These are phyloP conservation scores for Pachyuromys duprasi DNA, from an alignment of 2,797 vertebrate genomes.

Conservation along the genomic window DNA sequence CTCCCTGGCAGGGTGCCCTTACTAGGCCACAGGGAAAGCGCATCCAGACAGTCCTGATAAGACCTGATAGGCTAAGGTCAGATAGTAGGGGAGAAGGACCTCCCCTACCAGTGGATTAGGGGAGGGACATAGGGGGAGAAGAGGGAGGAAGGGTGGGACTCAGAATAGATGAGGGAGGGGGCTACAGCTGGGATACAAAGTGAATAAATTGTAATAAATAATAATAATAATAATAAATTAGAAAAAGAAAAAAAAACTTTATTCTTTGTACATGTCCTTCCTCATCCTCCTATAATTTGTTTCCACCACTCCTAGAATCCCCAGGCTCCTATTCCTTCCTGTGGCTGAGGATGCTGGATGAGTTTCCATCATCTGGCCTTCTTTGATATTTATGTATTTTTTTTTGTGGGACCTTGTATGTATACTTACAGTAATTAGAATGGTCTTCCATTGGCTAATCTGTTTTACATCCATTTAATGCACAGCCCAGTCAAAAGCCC, in stretches of 20 bases:
- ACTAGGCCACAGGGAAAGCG: too few relatives aligned
- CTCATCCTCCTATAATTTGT: background rate
- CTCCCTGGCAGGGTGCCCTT: too few relatives aligned
- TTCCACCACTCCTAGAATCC: background rate
- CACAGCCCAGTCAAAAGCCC: background rate
- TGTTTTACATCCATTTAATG: slow-evolving; percentile 45
- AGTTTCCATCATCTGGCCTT: slow-evolving; percentile 21
- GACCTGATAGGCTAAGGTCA: too few relatives aligned
- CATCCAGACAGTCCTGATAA: too few relatives aligned
- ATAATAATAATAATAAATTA: too few relatives aligned
- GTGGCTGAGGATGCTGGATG: background rate
- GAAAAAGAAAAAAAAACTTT: background rate
- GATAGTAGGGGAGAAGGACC: too few relatives aligned
- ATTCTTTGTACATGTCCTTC: background rate
- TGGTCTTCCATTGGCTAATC: slow-evolving; percentile 22
- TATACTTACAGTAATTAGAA: slow-evolving; percentile 38
- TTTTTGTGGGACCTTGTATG: background rate
- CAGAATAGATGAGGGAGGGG: too few relatives aligned
- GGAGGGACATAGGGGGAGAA: too few relatives aligned
- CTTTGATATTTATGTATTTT: background rate
- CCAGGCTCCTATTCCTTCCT: background rate
- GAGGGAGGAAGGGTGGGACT: too few relatives aligned
- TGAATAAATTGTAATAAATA: too few relatives aligned
- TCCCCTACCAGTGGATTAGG: too few relatives aligned
- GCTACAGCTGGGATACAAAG: too few relatives aligned